Conservation (phyloP, 2,888 invertebrate species). For the Myopa testacea region DNA sequence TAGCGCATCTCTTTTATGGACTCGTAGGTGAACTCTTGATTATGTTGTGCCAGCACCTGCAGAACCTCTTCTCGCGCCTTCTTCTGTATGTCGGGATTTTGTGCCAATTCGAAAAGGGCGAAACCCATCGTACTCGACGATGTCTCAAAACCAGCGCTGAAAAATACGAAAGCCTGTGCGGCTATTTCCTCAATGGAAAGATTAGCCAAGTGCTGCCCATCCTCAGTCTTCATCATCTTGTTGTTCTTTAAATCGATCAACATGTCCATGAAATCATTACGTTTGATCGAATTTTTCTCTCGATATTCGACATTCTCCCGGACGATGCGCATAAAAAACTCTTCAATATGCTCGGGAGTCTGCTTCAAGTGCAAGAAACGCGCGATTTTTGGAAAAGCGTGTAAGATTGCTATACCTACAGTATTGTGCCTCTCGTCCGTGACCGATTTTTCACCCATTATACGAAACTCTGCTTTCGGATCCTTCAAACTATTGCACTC, state of each 20-base stretch:
- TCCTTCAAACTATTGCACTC: constrained; percentile 68
- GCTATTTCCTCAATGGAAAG: constrained; percentile 60
- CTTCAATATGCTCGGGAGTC: constrained; percentile 52
- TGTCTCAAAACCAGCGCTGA: constrained; percentile 74
- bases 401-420: constrained; percentile 38
- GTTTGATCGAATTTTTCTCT: constrained; percentile 61
- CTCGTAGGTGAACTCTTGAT: constrained; percentile 58
- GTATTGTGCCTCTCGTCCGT: constrained; percentile 49
- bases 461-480: constrained; percentile 64
- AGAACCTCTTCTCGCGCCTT: constrained; percentile 67
- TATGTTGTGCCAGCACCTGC: constrained; percentile 49
- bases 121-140: constrained; percentile 74
- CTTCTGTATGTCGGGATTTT: constrained; percentile 66
- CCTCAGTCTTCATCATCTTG: constrained; percentile 53
- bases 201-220: constrained; percentile 51
- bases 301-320: constrained; percentile 53
- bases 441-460: constrained; percentile 54
- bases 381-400: constrained; percentile 54
- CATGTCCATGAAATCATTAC: constrained; percentile 73
- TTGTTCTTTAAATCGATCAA: constrained; percentile 70
- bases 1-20: constrained; percentile 59
- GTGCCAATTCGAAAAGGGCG: constrained; percentile 59
- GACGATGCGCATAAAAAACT: constrained; percentile 68
- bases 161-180: constrained; percentile 62
- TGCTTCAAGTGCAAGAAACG: constrained; percentile 51